phyloP scores from a whole-genome alignment of 2,888 invertebrate genomes.

The Drosophila parthenogenetica region DNA sequence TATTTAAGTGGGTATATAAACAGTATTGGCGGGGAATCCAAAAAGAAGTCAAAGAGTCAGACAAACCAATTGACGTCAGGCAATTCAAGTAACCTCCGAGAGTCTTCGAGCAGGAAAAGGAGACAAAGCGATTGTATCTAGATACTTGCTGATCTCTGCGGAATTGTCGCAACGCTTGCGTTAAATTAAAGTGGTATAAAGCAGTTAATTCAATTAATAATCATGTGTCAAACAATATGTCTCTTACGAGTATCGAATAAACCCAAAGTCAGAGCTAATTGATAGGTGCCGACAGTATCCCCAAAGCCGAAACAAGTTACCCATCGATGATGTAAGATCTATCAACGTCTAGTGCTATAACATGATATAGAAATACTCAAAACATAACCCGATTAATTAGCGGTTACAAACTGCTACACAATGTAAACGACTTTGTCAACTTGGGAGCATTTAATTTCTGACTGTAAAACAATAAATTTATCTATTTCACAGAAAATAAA shows the following conservation, averaged over 20 bases:
- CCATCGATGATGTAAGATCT: constrained; percentile 15
- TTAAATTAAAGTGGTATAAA: constrained; percentile 71
- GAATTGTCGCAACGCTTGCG: constrained; percentile 30
- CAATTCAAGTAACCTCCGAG: constrained; percentile 18
- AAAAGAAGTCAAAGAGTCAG: constrained; percentile 1
- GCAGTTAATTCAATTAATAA: constrained; percentile 78
- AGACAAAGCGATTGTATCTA: constrained; percentile 67
- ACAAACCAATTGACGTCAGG: constrained; percentile 51
- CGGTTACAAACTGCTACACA: constrained; percentile 29
- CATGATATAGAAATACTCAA: background rate
- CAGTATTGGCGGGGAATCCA: constrained; percentile 10
- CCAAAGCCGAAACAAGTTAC: background rate
- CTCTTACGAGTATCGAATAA: constrained; percentile 26
- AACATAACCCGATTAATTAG: constrained; percentile 46
- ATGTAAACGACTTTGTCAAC: constrained; percentile 31
- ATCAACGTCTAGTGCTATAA: background rate
- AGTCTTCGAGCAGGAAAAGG: constrained; percentile 25
- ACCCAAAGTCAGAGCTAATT: constrained; percentile 41
- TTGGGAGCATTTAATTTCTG: constrained; percentile 49
- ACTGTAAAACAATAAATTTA: constrained; percentile 67
- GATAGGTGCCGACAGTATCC: constrained; percentile 29
- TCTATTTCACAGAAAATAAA: constrained; percentile 48
- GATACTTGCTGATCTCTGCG: constrained; percentile 58
- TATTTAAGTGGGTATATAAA: constrained; percentile 27
- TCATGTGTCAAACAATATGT: constrained; percentile 63